phyloP scores from a whole-genome alignment of 1,140 invertebrate species.

The Aethina tumida region DNA sequence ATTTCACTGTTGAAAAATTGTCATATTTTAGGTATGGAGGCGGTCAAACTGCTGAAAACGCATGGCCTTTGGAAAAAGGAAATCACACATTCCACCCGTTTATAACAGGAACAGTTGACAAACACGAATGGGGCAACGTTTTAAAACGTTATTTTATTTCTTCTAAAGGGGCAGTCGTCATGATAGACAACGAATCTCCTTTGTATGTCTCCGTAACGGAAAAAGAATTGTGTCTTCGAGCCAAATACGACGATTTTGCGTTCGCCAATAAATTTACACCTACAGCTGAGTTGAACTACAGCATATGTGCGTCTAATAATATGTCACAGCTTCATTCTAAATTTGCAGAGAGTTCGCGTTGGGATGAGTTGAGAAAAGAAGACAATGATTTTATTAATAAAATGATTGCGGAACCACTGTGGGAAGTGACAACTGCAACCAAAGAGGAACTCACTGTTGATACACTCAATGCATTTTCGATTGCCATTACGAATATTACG shows the following conservation, averaged over 20 bases:
- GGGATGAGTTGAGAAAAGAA: slow-evolving; percentile 68
- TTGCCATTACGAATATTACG: slow-evolving; percentile 68
- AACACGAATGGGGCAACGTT: slow-evolving; percentile 70
- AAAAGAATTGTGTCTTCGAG: slow-evolving; percentile 61
- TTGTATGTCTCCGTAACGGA: slow-evolving; percentile 64
- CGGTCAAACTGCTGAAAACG: slow-evolving; percentile 62
- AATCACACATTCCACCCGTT: slow-evolving; percentile 65
- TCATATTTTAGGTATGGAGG: slow-evolving; percentile 70
- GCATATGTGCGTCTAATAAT: slow-evolving; percentile 64
- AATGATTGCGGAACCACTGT: slow-evolving; percentile 69
- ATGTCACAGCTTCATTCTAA: slow-evolving; percentile 65
- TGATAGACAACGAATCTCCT: slow-evolving; percentile 65
- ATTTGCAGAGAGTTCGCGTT: slow-evolving; percentile 59
- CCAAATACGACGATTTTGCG: slow-evolving; percentile 65
- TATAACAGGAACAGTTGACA: slow-evolving; percentile 67
- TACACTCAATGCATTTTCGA: slow-evolving; percentile 21
- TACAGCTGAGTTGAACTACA: slow-evolving; percentile 66
- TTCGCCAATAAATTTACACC: slow-evolving; percentile 57
- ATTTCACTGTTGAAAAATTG: slow-evolving; percentile 38
- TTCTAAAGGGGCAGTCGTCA: slow-evolving; percentile 70
- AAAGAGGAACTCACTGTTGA: slow-evolving; percentile 53
- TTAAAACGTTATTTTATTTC: slow-evolving; percentile 75
- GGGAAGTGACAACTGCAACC: slow-evolving; percentile 63
- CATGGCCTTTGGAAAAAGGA: slow-evolving; percentile 69
- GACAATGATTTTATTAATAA: slow-evolving; percentile 64